phyloP scores from a whole-genome alignment of 2,797 vertebrate genomes.

The Sebastes jordani region DNA sequence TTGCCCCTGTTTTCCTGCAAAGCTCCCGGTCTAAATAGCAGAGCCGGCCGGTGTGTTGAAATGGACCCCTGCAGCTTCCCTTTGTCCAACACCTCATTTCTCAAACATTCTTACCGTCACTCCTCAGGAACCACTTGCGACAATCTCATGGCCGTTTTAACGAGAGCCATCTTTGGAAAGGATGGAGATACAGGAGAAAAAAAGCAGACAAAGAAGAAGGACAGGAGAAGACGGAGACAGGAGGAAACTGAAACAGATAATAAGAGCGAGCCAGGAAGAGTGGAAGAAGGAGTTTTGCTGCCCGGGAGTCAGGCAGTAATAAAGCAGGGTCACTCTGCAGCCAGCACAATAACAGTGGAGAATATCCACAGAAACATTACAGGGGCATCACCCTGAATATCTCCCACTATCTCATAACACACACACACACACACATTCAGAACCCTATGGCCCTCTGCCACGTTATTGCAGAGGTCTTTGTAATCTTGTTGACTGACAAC shows the following conservation, averaged over 20 bases:
- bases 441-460: constrained; percentile 4
- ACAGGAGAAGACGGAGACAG: background rate
- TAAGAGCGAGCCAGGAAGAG: background rate
- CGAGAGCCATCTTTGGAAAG: background rate
- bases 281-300: background rate
- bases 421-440: background rate
- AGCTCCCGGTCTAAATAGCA: constrained; percentile 20
- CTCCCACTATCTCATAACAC: constrained; percentile 21
- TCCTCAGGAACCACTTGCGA: background rate
- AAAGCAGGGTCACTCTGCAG: constrained; percentile 49
- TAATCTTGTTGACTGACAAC: constrained; percentile 70
- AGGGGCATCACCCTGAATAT: constrained; percentile 45
- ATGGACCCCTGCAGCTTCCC: constrained; percentile 39
- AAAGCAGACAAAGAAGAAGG: background rate
- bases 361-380: constrained; percentile 55
- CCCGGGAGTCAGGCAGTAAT: constrained; percentile 31
- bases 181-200: background rate
- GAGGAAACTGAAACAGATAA: background rate
- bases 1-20: constrained; percentile 16
- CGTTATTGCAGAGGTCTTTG: constrained; percentile 38
- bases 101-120: constrained; percentile 32
- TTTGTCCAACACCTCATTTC: constrained; percentile 38
- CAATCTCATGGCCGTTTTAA: constrained; percentile 42
- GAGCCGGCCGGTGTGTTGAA: constrained; percentile 7
- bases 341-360: constrained; percentile 41